Conservation (phyloP, 2,888 invertebrate genomes). For the Mythimna pallens region DNA sequence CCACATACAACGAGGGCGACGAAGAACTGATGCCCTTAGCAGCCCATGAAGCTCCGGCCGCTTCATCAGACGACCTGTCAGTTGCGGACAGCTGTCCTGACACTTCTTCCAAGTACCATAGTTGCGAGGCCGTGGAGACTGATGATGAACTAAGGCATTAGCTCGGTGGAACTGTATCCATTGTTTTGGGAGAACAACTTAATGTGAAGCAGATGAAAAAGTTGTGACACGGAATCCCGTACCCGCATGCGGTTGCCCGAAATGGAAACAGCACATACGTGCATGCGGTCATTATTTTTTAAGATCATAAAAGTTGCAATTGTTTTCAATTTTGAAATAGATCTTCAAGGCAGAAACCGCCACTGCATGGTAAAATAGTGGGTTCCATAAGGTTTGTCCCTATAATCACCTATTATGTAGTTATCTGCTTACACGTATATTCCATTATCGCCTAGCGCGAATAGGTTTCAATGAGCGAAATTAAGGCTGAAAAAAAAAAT, state of each 20-base stretch:
- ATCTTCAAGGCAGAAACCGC: neutral
- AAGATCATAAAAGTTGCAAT: neutral
- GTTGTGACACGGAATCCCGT: neutral
- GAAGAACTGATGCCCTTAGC: constrained; percentile 93
- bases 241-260: neutral
- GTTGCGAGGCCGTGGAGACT: constrained; percentile 93
- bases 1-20: constrained; percentile 75
- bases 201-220: neutral
- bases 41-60: constrained; percentile 89
- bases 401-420: neutral
- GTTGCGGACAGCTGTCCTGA: constrained; percentile 94
- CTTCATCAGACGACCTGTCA: constrained; percentile 92
- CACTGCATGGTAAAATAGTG: neutral
- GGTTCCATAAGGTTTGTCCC: neutral
- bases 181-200: neutral
- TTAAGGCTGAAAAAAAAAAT: neutral
- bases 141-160: constrained; percentile 88
- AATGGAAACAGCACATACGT: neutral
- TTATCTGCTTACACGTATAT: too few relatives aligned
- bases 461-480: neutral
- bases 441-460: too few relatives aligned
- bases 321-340: neutral
- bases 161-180: neutral
- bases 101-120: constrained; percentile 94
- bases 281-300: neutral